A percentile compares a stretch with the other conserved stretches of the same genome.
Evolutionary conservation across 2,113 vertebrate species (phyloP).

Genomic region (Nannobrachium achirus): DNA sequence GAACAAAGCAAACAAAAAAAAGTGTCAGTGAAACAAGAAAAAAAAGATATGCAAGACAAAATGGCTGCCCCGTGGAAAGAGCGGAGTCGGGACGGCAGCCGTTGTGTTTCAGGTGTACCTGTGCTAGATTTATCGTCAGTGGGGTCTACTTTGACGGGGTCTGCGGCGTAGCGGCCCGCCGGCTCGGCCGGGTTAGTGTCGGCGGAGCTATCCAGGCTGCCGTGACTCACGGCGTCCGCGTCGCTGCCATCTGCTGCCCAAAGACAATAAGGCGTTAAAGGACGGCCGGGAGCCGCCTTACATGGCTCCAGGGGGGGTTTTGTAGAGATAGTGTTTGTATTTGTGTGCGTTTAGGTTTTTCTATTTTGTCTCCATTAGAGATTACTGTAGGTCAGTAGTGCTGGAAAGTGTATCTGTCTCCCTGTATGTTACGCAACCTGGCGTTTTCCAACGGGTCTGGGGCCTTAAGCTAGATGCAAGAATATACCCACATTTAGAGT

Average conservation of each 20-base stretch:
- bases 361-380: too few species aligned
- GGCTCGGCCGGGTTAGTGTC: constrained; percentile 79
- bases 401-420: too few species aligned
- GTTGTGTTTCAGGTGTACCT: constrained; percentile 75
- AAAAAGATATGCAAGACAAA: constrained; percentile 13
- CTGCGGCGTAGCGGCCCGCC: constrained; percentile 74
- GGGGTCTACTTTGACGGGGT: constrained; percentile 81
- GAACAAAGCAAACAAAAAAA: constrained; percentile 39
- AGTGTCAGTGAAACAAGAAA: constrained; percentile 23
- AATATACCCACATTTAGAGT: too few species aligned
- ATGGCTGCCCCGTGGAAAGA: constrained; percentile 38
- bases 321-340: not conserved
- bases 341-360: not conserved
- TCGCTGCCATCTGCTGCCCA: constrained; percentile 88
- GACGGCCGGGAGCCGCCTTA: not conserved
- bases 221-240: constrained; percentile 86
- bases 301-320: constrained; percentile 1
- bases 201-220: constrained; percentile 87
- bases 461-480: too few species aligned
- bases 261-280: constrained; percentile 65
- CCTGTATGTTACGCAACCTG: too few species aligned
- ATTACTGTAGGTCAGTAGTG: not conserved
- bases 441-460: too few species aligned
- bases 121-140: constrained; percentile 87
- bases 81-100: constrained; percentile 20